A percentile compares a stretch with the other conserved stretches of the same genome.
phyloP scores from a whole-genome alignment of 1,140 invertebrate species.

The Drosophila albomicans region DNA sequence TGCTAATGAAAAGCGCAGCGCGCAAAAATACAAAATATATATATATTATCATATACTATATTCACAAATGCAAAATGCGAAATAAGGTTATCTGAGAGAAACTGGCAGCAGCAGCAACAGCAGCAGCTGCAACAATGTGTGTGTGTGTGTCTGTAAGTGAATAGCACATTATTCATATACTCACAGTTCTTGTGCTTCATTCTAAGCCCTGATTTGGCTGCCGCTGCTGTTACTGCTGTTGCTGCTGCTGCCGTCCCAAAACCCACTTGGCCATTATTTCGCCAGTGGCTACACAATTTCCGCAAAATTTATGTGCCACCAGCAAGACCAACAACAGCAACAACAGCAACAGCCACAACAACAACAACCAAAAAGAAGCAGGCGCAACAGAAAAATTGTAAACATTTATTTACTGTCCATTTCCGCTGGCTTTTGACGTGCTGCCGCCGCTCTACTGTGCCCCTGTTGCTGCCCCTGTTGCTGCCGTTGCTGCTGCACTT shows the following conservation, averaged over 20 bases:
- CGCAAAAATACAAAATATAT: slow-evolving; percentile 47
- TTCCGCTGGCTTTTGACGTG: slow-evolving; percentile 74
- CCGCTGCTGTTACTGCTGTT: not conserved
- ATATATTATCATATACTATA: slow-evolving; percentile 24
- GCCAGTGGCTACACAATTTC: slow-evolving; percentile 65
- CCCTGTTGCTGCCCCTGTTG: slow-evolving; percentile 11
- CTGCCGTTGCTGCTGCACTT: slow-evolving; percentile 35
- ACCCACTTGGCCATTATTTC: slow-evolving; percentile 40
- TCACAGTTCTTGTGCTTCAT: slow-evolving; percentile 31
- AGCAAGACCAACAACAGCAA: slow-evolving; percentile 18
- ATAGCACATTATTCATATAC: slow-evolving; percentile 48
- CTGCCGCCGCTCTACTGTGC: slow-evolving; percentile 16
- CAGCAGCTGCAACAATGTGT: slow-evolving; percentile 15
- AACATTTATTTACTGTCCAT: slow-evolving; percentile 83
- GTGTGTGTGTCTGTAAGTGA: slow-evolving; percentile 32
- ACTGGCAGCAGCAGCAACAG: slow-evolving; percentile 2
- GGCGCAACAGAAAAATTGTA: slow-evolving; percentile 75
- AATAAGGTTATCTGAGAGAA: slow-evolving; percentile 46
- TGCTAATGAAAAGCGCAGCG: slow-evolving; percentile 70
- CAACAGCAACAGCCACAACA: slow-evolving; percentile 8
- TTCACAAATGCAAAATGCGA: slow-evolving; percentile 35
- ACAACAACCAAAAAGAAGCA: slow-evolving; percentile 32
- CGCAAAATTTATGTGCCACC: slow-evolving; percentile 67
- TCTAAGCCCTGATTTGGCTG: slow-evolving; percentile 49
- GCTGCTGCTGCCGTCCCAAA: not conserved